Evolutionary conservation across 1,140 invertebrate species (phyloP), one percentile per base, ranked within the genome.

Genomic region (Pogonomyrmex californicus): DNA sequence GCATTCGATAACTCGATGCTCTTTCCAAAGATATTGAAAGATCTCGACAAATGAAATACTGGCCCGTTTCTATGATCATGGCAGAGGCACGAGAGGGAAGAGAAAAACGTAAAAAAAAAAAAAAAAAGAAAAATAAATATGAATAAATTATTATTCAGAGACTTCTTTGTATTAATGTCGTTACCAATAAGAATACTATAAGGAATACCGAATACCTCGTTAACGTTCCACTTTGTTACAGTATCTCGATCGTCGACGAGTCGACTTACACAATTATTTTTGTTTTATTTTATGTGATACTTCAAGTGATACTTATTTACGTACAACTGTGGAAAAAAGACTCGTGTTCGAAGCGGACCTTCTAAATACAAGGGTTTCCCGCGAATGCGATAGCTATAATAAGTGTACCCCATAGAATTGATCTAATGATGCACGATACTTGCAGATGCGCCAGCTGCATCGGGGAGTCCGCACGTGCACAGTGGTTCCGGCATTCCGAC

Each of bases 401-500:
- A 41, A 3, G 23, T 44, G 12, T 75, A 58, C 41, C 38, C 36
- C 12, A 23, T 1, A 60, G 12, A 75, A 75, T 5, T 70, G 44
- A 81, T 70, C n/a, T 54, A 23, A 38, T 62, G 12, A 76, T 17
- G 2, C 51, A 49, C 58, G 36, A 83, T 88, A 95, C 95, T 88
- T 96, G 96, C 38, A 97, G 97, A 91, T 98, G 98, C 93, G 97
- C 97, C 49, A 98, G 97, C 33, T 98, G 98, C 94, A 97, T 98
- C 93, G 97, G 97, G 5, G 97, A 98, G 95, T 98, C 97, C 23
- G 97, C 97, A 62, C 96, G 98, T 30, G 97, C 97, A 79, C 97
- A 98, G 91, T 98, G 98, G 98, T 98, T 98, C 94, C 96, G 98
- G 10, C 98, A 98, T 94, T 98, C 97, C 36, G 98, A 98, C 91